Conservation (phyloP, 1,140 invertebrate species). For the Eurytemora carolleeae region DNA sequence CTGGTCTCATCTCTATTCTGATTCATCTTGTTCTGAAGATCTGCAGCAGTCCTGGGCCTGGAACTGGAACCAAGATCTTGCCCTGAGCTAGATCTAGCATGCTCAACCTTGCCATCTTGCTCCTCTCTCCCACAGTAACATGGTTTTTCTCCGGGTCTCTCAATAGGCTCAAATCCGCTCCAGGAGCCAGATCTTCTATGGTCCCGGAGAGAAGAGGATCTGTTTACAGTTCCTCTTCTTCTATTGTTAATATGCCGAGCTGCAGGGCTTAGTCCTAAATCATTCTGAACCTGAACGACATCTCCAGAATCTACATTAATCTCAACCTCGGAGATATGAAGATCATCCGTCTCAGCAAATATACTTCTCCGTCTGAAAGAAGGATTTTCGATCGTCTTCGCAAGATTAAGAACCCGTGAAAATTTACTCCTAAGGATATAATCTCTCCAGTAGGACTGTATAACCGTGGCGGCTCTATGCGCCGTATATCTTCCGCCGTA, state of each 20-base stretch:
- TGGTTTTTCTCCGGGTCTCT: background rate
- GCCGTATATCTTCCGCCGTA: conserved; percentile 52
- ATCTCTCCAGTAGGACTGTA: conserved; percentile 79
- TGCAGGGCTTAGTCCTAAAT: background rate
- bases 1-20: background rate
- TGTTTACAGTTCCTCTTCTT: background rate
- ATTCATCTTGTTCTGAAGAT: background rate
- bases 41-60: background rate
- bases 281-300: background rate
- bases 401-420: conserved; percentile 72
- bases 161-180: background rate
- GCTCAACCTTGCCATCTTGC: too few relatives aligned
- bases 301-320: background rate
- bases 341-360: background rate
- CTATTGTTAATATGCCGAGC: background rate
- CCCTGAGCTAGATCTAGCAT: too few relatives aligned
- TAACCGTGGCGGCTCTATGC: conserved; percentile 72
- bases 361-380: conserved; percentile 29
- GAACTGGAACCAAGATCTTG: background rate
- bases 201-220: background rate
- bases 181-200: background rate
- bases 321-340: background rate
- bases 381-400: conserved; percentile 52
- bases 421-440: conserved; percentile 87
- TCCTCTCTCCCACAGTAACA: background rate